Evolutionary conservation across 2,888 invertebrate species (phyloP), one percentile per base, ranked within the genome.

Genomic region (Xestia c-nigrum): DNA sequence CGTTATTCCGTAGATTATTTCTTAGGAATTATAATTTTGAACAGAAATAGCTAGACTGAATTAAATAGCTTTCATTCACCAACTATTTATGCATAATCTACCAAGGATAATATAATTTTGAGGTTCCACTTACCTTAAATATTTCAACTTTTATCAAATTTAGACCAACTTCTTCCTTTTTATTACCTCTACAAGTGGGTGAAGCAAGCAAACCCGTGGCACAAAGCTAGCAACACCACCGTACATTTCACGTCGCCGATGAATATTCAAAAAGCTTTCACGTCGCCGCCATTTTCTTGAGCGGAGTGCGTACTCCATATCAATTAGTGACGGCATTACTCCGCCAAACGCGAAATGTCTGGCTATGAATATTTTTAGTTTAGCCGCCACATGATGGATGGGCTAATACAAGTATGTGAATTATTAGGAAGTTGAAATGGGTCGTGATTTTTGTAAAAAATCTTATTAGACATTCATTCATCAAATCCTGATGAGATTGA

Each of bases 231-330:
- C 68, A 75, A 69, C 66, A 76, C 84, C 71, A 47, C 85, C 85
- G 86, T 80, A 81, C 89, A 90, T 90, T 92, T 87, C 83, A 72
- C 81, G 76, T 77, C 86, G 75, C 79, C 87, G 81, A 92, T 93
- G 92, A 93, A 93, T 93, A 93, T 93, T 92, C 90, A 92, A 90
- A 89, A 88, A 89, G 88, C 89, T 88, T 84, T 91, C 87, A 87
- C 88, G 89, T 82, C 80, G 79, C 69, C 87, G 90, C 89, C 89
- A 90, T 90, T 92, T 91, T 89, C 89, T 90, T 89, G 77, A 81
- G 87, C 87, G 77, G 77, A 91, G 91, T 90, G 89, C 90, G 90
- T 89, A 90, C 92, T 91, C 89, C 86, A 87, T 91, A 91, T 90
- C 92, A 93, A 93, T 93, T 93, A 93, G 89, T 87, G 86, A 88